Percentiles rank a stretch among this genome's conserved stretches.
Conservation (phyloP, 2,113 vertebrate species). For the Marcusenius ussheri region DNA sequence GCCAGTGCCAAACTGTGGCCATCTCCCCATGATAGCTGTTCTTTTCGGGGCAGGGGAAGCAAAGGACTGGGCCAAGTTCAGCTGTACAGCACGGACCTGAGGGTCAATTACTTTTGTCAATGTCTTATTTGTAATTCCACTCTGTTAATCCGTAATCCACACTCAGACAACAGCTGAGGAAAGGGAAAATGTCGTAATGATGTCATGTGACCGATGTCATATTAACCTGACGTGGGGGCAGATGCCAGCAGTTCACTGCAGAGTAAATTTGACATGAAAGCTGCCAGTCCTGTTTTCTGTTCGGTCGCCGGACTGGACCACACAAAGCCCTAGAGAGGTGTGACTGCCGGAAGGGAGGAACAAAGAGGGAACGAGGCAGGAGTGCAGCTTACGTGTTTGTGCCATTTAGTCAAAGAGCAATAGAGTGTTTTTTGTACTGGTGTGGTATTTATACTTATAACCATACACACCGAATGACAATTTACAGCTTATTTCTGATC, state of each 20-base stretch:
- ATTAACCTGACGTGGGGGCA: not conserved
- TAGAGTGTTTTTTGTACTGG: not conserved
- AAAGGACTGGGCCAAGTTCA: slow-evolving; percentile 8
- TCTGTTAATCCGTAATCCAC: slow-evolving; percentile 16
- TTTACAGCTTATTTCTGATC: not conserved
- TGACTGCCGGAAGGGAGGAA: not conserved
- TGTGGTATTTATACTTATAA: not conserved
- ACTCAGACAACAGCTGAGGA: not conserved
- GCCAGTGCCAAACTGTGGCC: not conserved
- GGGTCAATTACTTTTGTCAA: slow-evolving; percentile 20
- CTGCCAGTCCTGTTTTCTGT: not conserved
- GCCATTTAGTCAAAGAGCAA: not conserved
- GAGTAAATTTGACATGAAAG: not conserved
- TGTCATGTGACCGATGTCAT: not conserved
- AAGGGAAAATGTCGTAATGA: slow-evolving; percentile 15
- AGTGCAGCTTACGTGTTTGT: not conserved
- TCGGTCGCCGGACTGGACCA: not conserved
- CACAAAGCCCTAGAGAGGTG: not conserved
- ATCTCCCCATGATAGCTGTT: not conserved
- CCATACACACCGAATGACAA: not conserved
- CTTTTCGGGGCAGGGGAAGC: not conserved
- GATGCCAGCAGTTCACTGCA: not conserved
- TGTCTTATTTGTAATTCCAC: slow-evolving; percentile 21
- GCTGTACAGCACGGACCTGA: slow-evolving; percentile 12
- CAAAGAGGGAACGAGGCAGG: not conserved